These are phyloP conservation scores for Corvus moneduloides DNA, from an alignment of 2,113 vertebrate species.

Conservation along the genomic window DNA sequence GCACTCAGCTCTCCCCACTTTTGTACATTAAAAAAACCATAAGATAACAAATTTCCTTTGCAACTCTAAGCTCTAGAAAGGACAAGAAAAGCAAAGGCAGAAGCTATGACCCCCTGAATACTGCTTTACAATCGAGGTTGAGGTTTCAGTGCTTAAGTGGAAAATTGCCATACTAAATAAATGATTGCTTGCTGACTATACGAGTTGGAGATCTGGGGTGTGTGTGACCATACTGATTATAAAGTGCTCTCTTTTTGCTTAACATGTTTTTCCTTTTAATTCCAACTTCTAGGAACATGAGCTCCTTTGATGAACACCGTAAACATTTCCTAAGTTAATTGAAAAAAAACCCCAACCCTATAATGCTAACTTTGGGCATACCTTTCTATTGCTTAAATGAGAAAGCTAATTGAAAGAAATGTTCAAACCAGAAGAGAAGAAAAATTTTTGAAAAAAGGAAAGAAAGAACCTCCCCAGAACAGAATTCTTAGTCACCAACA, in stretches of 20 bases:
- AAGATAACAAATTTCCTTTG: background rate
- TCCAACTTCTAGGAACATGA: background rate
- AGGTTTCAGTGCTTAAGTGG: conserved; percentile 1
- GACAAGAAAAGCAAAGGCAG: background rate
- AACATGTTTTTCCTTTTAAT: conserved; percentile 30
- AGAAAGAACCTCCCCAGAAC: background rate
- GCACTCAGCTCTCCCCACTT: background rate
- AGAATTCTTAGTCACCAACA: background rate
- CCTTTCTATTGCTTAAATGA: background rate
- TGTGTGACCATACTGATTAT: background rate
- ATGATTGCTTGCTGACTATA: background rate
- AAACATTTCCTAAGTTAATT: conserved; percentile 20
- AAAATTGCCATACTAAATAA: conserved; percentile 4
- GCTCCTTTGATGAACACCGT: background rate
- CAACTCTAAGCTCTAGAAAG: background rate
- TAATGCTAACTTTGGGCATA: background rate
- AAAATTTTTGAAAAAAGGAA: background rate
- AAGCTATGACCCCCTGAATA: background rate
- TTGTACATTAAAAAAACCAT: background rate
- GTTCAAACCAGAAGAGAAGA: background rate
- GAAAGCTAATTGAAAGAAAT: background rate
- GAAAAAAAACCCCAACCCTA: background rate
- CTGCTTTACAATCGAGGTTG: background rate
- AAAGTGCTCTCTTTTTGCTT: background rate
- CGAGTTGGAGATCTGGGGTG: background rate